Evolutionary conservation across 1,140 invertebrate genomes (phyloP).

Genomic region (Zaprionus tsacasi): DNA sequence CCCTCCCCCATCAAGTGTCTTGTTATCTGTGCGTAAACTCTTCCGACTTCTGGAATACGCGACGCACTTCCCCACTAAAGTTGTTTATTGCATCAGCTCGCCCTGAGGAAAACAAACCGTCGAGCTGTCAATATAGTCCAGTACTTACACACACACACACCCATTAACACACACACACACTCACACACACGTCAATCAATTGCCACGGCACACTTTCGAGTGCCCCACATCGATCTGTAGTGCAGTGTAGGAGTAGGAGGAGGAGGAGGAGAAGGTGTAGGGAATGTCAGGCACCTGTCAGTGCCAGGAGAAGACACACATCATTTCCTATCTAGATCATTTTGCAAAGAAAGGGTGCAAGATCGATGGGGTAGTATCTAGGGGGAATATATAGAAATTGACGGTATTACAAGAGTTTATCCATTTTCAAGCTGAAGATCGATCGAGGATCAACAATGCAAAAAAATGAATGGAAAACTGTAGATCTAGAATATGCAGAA

Average conservation of each 20-base stretch:
- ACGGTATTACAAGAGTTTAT: too few relatives aligned
- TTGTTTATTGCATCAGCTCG: conserved; percentile 24
- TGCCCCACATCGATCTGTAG: conserved; percentile 19
- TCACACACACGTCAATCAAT: conserved; percentile 59
- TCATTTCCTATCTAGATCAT: background rate
- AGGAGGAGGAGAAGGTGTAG: background rate
- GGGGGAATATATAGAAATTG: too few relatives aligned
- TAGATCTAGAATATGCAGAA: too few relatives aligned
- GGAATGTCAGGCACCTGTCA: conserved; percentile 25
- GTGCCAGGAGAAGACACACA: background rate
- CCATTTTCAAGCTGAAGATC: too few relatives aligned
- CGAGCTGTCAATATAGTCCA: conserved; percentile 43
- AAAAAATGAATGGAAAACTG: too few relatives aligned
- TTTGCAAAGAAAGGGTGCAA: background rate
- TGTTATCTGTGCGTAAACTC: background rate
- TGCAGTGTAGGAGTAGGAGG: background rate
- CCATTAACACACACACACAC: conserved; percentile 5
- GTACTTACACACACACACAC: background rate
- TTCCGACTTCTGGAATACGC: conserved; percentile 14
- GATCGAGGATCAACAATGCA: too few relatives aligned
- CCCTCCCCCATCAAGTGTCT: too few relatives aligned
- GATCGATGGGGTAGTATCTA: background rate
- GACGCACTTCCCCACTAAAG: background rate
- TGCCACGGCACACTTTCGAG: conserved; percentile 27
- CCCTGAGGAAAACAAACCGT: conserved; percentile 51